Conservation (phyloP, 2,888 invertebrate species). For the Plagodis dolabraria region DNA sequence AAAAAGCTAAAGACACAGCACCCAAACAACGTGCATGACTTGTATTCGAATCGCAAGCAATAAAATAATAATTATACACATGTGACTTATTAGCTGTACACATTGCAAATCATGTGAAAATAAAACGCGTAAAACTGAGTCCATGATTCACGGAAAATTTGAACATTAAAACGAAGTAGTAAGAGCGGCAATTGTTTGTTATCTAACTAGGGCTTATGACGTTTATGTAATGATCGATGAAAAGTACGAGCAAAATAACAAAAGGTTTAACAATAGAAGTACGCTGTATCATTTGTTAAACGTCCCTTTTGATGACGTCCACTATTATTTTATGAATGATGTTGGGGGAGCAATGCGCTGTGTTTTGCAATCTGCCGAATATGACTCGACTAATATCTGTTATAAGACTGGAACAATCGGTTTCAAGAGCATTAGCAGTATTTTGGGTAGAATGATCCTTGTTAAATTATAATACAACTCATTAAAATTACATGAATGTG, state of each 20-base stretch:
- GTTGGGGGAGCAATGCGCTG: conserved; percentile 63
- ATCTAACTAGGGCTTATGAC: conserved; percentile 41
- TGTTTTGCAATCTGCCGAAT: conserved; percentile 57
- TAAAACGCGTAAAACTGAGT: conserved; percentile 48
- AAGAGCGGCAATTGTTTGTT: conserved; percentile 38
- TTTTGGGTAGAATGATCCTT: conserved; percentile 2
- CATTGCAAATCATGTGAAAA: conserved; percentile 65
- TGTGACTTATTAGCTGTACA: conserved; percentile 80
- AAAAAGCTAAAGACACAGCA: conserved; percentile 57
- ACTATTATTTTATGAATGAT: conserved; percentile 83
- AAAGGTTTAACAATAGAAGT: conserved; percentile 80
- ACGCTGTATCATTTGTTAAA: conserved; percentile 83
- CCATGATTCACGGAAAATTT: conserved; percentile 16
- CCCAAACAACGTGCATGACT: conserved; percentile 73
- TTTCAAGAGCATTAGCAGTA: not conserved
- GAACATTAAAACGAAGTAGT: conserved; percentile 11
- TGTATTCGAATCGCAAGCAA: conserved; percentile 74
- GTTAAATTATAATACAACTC: not conserved
- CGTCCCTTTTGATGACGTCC: conserved; percentile 81
- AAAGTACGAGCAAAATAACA: conserved; percentile 73
- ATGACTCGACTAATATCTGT: conserved; percentile 38
- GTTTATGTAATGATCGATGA: conserved; percentile 47
- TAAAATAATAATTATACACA: conserved; percentile 84
- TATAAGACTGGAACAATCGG: conserved; percentile 7
- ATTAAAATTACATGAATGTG: no score